These are phyloP conservation scores for Megalops atlanticus DNA, from an alignment of 2,113 vertebrate species.

Conservation along the genomic window DNA sequence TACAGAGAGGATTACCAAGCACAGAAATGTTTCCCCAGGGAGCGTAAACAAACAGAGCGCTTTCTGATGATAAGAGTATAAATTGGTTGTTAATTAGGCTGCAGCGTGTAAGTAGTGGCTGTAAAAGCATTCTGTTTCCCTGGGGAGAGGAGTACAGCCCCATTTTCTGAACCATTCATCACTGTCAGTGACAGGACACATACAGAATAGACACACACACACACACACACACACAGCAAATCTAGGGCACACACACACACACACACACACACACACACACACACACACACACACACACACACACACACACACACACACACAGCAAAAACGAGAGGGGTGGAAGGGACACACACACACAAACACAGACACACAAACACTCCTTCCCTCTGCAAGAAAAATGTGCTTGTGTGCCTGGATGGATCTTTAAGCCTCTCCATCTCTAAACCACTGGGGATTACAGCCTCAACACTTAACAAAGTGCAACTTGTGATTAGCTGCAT, in stretches of 20 bases:
- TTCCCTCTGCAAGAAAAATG: not conserved
- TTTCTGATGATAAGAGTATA: constrained; percentile 51
- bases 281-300: not conserved
- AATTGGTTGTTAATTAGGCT: constrained; percentile 52
- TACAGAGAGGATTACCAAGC: constrained; percentile 2
- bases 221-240: too few relatives aligned
- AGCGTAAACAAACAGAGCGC: not conserved
- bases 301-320: not conserved
- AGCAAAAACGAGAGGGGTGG: not conserved
- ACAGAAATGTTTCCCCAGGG: constrained; percentile 10
- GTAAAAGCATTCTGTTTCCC: constrained; percentile 33
- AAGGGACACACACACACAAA: not conserved
- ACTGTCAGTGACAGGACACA: constrained; percentile 26
- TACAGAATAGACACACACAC: not conserved
- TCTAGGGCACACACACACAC: not conserved
- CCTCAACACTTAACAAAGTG: not conserved
- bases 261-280: not conserved
- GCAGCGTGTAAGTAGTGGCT: constrained; percentile 37
- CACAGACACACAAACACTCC: not conserved
- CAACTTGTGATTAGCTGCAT: not conserved
- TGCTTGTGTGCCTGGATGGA: too few relatives aligned
- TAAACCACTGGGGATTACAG: not conserved
- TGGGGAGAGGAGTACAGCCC: constrained; percentile 16
- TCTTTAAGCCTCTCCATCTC: not conserved
- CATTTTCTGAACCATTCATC: constrained; percentile 54